These are phyloP conservation scores for Melipona quadrifasciata DNA, from an alignment of 1,140 invertebrate species.

Conservation along the genomic window DNA sequence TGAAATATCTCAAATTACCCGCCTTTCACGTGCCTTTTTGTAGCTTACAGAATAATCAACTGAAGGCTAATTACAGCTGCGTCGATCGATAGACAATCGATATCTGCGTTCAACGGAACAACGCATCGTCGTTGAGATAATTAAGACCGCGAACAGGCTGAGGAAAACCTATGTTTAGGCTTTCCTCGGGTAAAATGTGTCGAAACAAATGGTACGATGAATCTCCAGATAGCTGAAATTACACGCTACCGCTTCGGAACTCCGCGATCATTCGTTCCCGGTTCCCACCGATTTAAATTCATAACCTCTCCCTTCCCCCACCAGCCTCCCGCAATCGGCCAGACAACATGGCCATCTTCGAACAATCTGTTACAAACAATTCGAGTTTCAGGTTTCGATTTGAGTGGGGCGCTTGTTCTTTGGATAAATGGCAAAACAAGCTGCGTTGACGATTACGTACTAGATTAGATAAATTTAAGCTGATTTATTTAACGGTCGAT, in stretches of 20 bases:
- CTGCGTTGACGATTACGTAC: too few species aligned
- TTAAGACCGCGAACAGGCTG: background rate
- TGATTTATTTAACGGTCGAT: too few species aligned
- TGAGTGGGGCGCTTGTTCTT: too few species aligned
- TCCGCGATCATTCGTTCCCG: background rate
- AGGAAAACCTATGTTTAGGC: background rate
- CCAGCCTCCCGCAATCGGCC: background rate
- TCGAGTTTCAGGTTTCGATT: too few species aligned
- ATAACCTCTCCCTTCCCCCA: background rate
- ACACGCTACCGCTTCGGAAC: background rate
- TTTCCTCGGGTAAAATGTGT: background rate
- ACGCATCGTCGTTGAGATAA: background rate
- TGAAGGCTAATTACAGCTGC: too few species aligned
- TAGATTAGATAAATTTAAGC: too few species aligned
- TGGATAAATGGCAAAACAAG: too few species aligned
- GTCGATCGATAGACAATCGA: too few species aligned
- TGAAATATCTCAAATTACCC: too few species aligned
- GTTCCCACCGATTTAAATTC: constrained; percentile 6
- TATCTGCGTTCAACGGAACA: too few species aligned
- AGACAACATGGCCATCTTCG: background rate
- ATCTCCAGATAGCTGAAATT: background rate
- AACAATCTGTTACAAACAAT: background rate
- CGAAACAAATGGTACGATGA: constrained; percentile 4
- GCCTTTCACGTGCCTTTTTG: too few species aligned
- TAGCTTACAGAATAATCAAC: too few species aligned